Evolutionary conservation across 2,888 invertebrate genomes (phyloP).

Genomic region (Papilio elwesi): DNA sequence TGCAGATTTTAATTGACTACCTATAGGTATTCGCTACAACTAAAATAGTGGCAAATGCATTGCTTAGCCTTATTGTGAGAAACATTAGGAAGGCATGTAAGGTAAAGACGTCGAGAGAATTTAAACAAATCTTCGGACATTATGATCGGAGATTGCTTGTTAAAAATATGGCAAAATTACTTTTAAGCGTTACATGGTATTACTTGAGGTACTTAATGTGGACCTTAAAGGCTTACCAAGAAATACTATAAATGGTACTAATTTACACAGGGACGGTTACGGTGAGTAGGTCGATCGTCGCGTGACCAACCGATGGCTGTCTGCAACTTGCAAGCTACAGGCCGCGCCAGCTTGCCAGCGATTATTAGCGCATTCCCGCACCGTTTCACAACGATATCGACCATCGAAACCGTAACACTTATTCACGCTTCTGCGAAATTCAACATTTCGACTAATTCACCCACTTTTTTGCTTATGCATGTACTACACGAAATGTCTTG

Average conservation of each 20-base stretch:
- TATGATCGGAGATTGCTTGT: too few relatives aligned
- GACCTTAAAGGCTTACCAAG: too few relatives aligned
- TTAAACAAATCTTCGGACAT: too few relatives aligned
- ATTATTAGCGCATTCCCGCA: conserved; percentile 79
- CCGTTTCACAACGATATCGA: conserved; percentile 77
- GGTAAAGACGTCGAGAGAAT: too few relatives aligned
- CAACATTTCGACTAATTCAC: conserved; percentile 28
- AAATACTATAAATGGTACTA: conserved; percentile 8
- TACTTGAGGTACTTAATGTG: too few relatives aligned
- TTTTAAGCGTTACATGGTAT: too few relatives aligned
- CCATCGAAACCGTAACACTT: conserved; percentile 73
- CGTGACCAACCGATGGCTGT: conserved; percentile 72
- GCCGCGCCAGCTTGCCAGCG: conserved; percentile 70
- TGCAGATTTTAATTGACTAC: too few relatives aligned
- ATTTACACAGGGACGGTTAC: conserved; percentile 11
- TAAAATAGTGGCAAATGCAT: too few relatives aligned
- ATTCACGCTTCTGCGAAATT: conserved; percentile 50
- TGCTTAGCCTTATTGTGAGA: too few relatives aligned
- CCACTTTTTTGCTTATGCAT: conserved; percentile 27
- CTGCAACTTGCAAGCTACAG: conserved; percentile 80
- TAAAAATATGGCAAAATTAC: too few relatives aligned
- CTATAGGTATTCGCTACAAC: too few relatives aligned
- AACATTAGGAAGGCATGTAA: too few relatives aligned
- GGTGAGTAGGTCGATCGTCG: conserved; percentile 52
- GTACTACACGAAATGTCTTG: conserved; percentile 28